Percentiles rank a stretch among this genome's conserved stretches.
phyloP scores from a whole-genome alignment of 2,113 vertebrate species.

The Grantiella picta region DNA sequence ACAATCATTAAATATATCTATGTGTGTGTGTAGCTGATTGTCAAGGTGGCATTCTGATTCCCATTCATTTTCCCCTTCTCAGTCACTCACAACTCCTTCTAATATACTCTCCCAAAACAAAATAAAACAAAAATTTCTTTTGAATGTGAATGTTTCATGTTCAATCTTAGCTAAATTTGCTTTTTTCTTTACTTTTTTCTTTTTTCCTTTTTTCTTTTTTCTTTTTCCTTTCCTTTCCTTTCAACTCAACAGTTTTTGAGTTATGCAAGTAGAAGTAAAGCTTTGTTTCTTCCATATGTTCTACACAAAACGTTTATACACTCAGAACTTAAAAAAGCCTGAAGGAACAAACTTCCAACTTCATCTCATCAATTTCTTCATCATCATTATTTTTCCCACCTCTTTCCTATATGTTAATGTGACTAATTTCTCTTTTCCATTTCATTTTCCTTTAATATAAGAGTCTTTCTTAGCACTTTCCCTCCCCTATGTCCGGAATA shows the following conservation, averaged over 20 bases:
- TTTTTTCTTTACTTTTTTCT: not conserved
- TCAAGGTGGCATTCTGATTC: not conserved
- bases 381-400: conserved; percentile 25
- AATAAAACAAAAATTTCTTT: not conserved
- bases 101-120: not conserved
- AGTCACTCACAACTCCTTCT: not conserved
- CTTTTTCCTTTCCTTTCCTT: not conserved
- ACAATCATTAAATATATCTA: not conserved
- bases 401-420: conserved; percentile 41
- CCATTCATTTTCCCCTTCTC: not conserved
- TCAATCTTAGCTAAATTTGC: not conserved
- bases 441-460: conserved; percentile 18
- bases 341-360: not conserved
- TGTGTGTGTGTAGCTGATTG: not conserved
- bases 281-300: not conserved
- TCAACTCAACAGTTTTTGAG: not conserved
- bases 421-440: conserved; percentile 27
- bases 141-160: not conserved
- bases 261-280: conserved; percentile 4
- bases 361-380: not conserved
- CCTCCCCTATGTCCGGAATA: not conserved
- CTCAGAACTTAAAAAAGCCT: conserved; percentile 17
- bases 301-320: not conserved
- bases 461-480: not conserved
- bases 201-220: not conserved